Percentiles rank a stretch among this genome's conserved stretches.
These are phyloP conservation scores for Huso huso DNA, from an alignment of 2,797 vertebrate genomes.

Conservation along the genomic window DNA sequence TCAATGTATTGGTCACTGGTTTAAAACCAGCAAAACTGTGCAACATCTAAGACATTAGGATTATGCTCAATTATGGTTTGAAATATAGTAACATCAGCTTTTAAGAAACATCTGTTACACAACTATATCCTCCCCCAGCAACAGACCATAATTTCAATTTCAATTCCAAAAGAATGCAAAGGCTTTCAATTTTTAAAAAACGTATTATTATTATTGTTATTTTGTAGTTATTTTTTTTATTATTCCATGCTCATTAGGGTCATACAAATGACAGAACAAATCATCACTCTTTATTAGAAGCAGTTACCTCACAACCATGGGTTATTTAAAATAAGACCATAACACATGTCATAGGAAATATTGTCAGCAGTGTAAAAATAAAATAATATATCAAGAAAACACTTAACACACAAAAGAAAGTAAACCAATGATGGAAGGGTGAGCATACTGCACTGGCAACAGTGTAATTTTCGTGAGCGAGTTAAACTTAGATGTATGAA, in stretches of 20 bases:
- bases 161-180: no score
- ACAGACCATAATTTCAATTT: no score
- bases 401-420: background rate
- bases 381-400: background rate
- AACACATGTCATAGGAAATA: background rate
- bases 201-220: no score
- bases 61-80: no score
- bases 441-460: background rate
- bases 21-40: no score
- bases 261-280: background rate
- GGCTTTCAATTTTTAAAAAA: no score
- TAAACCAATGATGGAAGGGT: background rate
- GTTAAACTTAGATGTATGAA: background rate
- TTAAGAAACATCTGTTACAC: no score
- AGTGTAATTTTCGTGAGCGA: background rate
- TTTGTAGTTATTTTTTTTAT: no score
- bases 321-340: background rate
- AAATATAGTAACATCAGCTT: no score
- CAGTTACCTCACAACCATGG: background rate
- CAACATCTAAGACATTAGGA: no score
- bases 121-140: no score
- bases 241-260: background rate
- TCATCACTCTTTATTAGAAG: background rate
- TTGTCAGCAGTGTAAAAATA: background rate
- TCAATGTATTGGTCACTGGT: no score